Evolutionary conservation across 1,140 invertebrate genomes (phyloP).

Genomic region (Zaprionus kolodkinae): DNA sequence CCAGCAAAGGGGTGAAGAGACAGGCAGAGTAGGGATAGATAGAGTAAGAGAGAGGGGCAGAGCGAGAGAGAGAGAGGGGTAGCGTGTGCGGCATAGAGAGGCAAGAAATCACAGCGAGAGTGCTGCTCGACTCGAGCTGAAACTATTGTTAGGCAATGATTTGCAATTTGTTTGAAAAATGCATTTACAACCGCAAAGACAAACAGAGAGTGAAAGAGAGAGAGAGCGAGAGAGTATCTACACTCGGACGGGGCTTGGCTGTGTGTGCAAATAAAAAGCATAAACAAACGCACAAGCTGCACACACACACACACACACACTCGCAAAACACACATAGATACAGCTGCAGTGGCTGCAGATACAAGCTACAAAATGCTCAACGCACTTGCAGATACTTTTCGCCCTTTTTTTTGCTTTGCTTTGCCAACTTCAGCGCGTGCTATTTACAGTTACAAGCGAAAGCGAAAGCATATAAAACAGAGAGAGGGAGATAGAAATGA

Average conservation of each 20-base stretch:
- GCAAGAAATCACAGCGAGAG: slow-evolving; percentile 42
- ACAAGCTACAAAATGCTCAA: slow-evolving; percentile 7
- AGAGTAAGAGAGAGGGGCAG: not conserved
- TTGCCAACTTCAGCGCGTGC: slow-evolving; percentile 3
- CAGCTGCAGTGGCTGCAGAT: slow-evolving; percentile 24
- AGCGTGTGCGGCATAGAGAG: not conserved
- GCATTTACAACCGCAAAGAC: slow-evolving; percentile 77
- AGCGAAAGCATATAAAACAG: slow-evolving; percentile 32
- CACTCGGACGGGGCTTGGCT: slow-evolving; percentile 26
- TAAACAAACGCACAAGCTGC: slow-evolving; percentile 69
- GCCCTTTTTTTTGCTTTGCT: slow-evolving; percentile 6
- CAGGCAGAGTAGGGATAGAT: not conserved
- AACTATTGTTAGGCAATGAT: slow-evolving; percentile 83
- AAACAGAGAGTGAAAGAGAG: slow-evolving; percentile 34
- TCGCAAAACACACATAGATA: slow-evolving; percentile 37
- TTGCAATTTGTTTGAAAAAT: slow-evolving; percentile 83
- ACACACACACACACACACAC: slow-evolving; percentile 27
- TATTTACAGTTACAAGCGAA: slow-evolving; percentile 33
- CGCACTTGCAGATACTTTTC: slow-evolving; percentile 9
- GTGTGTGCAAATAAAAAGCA: slow-evolving; percentile 67
- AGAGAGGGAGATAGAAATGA: slow-evolving; percentile 13
- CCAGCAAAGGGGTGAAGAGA: not conserved
- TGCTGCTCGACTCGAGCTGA: slow-evolving; percentile 27
- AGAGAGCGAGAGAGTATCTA: not conserved
- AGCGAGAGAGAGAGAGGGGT: not conserved